Conservation (phyloP, 1,140 invertebrate species). For the Ostrea denselamellosa region DNA sequence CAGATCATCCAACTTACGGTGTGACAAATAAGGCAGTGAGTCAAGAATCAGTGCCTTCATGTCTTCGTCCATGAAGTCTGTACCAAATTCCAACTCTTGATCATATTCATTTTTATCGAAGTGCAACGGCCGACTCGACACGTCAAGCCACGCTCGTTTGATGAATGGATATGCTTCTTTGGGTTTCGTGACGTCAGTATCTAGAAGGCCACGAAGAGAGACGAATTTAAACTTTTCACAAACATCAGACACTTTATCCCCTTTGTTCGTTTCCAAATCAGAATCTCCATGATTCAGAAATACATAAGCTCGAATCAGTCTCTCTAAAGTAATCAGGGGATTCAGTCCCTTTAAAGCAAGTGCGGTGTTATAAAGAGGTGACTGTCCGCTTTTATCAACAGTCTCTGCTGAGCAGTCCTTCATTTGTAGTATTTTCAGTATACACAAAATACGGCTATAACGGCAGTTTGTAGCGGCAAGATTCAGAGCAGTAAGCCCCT, state of each 20-base stretch:
- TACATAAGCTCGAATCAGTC: background rate
- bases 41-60: background rate
- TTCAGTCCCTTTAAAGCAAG: background rate
- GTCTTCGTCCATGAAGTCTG: background rate
- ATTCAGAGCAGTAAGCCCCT: background rate
- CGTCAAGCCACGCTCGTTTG: background rate
- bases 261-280: background rate
- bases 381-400: background rate
- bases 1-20: background rate
- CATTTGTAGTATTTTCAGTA: background rate
- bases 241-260: background rate
- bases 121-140: background rate
- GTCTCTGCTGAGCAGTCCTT: background rate
- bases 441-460: background rate
- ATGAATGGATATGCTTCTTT: background rate
- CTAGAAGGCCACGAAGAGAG: background rate
- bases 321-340: background rate
- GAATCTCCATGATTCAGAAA: conserved; percentile 21
- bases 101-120: background rate
- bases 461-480: background rate
- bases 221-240: background rate
- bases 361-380: background rate
- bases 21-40: background rate
- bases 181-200: background rate
- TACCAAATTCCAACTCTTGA: background rate